Percentiles rank a stretch among this genome's conserved stretches.
Conservation (phyloP, 23 tunicate genomes). For the Pegea sp. region DNA sequence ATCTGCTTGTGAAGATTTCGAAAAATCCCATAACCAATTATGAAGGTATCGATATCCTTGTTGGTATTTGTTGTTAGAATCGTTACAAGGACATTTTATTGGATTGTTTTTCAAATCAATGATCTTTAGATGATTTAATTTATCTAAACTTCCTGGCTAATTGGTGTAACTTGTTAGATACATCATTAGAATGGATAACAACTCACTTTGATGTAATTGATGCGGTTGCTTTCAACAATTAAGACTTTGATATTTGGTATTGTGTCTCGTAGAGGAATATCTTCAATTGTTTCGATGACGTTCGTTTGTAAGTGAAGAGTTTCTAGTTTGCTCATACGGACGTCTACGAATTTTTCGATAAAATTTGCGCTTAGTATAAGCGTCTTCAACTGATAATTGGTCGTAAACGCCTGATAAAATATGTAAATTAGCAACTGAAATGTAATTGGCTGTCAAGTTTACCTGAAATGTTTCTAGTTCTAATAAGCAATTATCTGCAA, state of each 20-base stretch:
- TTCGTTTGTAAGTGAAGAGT: conserved; percentile 1
- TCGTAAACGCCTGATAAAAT: conserved; percentile 1
- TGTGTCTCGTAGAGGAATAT: not conserved
- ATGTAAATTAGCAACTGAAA: too few species aligned
- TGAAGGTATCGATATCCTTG: not conserved
- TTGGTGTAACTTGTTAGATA: not conserved
- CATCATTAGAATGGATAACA: not conserved
- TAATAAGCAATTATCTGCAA: too few species aligned
- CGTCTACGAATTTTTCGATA: not conserved
- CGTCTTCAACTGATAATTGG: not conserved
- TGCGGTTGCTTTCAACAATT: not conserved
- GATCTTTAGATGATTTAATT: not conserved
- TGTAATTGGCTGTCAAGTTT: too few species aligned
- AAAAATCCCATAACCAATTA: not conserved
- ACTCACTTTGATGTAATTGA: conserved; percentile 3
- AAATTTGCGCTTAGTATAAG: not conserved
- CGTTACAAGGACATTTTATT: conserved; percentile 5
- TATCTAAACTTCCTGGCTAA: conserved; percentile 2
- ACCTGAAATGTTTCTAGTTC: too few species aligned
- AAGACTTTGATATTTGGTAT: conserved; percentile 1
- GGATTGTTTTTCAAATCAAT: conserved; percentile 5
- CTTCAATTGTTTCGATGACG: conserved; percentile 1
- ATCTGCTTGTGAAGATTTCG: too few species aligned
- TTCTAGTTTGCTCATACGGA: conserved; percentile 2
- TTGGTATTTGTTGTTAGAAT: not conserved